Conservation (phyloP, 2,888 invertebrate species). For the Aleiodes alternator region DNA sequence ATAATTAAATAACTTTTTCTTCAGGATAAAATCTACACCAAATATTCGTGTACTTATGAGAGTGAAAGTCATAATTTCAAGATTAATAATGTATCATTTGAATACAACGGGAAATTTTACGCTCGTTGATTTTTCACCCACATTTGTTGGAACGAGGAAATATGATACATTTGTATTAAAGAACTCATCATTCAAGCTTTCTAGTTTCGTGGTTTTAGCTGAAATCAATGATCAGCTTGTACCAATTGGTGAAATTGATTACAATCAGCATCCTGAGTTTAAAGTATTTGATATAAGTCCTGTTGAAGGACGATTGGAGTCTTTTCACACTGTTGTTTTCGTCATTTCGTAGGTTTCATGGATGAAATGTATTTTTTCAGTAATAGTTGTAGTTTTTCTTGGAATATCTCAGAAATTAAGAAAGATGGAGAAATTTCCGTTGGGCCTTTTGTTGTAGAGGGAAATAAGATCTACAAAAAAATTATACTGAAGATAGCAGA, state of each 20-base stretch:
- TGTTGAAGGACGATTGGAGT: slow-evolving; percentile 65
- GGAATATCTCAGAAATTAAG: no score
- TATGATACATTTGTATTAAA: slow-evolving; percentile 71
- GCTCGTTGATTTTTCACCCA: slow-evolving; percentile 74
- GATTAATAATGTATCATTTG: slow-evolving; percentile 70
- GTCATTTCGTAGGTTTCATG: slow-evolving; percentile 61
- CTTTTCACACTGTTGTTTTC: slow-evolving; percentile 68
- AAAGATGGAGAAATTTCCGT: no score
- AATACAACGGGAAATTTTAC: slow-evolving; percentile 71
- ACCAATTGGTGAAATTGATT: slow-evolving; percentile 63
- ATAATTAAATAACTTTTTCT: slow-evolving; percentile 12
- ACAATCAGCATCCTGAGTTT: slow-evolving; percentile 56
- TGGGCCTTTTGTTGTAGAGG: no score
- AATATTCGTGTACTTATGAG: slow-evolving; percentile 61
- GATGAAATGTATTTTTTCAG: no score
- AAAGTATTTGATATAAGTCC: slow-evolving; percentile 64
- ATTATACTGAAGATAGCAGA: no score
- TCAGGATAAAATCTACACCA: slow-evolving; percentile 63
- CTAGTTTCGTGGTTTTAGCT: slow-evolving; percentile 73
- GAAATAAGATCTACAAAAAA: no score
- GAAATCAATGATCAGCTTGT: slow-evolving; percentile 65
- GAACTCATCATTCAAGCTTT: slow-evolving; percentile 73
- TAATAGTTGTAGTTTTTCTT: no score
- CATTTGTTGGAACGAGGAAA: slow-evolving; percentile 70
- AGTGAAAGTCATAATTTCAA: slow-evolving; percentile 68